These are phyloP conservation scores for Leucoptera coffeella DNA, from an alignment of 2,888 invertebrate genomes.

Conservation along the genomic window DNA sequence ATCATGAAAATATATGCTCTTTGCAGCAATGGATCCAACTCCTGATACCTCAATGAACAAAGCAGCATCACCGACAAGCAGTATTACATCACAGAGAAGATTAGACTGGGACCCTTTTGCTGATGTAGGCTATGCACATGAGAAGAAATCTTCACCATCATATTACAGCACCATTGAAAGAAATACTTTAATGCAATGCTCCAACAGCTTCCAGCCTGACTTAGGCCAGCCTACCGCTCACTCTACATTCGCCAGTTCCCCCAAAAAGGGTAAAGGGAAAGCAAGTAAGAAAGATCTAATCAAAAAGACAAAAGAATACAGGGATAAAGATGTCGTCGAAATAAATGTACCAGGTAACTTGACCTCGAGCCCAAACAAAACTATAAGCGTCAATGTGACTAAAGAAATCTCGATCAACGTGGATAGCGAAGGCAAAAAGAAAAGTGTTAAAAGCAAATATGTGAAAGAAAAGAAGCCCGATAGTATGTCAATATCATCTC, in stretches of 20 bases:
- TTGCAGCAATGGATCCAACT: constrained; percentile 29
- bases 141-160: constrained; percentile 38
- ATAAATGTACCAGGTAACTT: constrained; percentile 23
- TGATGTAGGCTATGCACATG: constrained; percentile 72
- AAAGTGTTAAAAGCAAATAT: constrained; percentile 17
- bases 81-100: constrained; percentile 65
- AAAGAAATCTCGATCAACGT: constrained; percentile 44
- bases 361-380: constrained; percentile 14
- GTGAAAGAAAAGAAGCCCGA: constrained; percentile 17
- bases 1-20: too few species aligned
- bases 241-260: constrained; percentile 28
- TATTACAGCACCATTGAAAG: constrained; percentile 58
- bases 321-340: constrained; percentile 29
- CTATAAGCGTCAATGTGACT: constrained; percentile 36
- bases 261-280: constrained; percentile 9
- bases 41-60: constrained; percentile 32
- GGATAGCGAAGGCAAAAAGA: constrained; percentile 27
- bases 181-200: constrained; percentile 48
- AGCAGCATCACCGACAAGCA: constrained; percentile 66
- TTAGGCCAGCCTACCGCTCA: constrained; percentile 45
- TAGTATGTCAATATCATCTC: constrained; percentile 13
- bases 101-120: constrained; percentile 86
- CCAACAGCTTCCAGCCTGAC: constrained; percentile 24
- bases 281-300: constrained; percentile 15
- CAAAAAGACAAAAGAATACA: constrained; percentile 28